These are phyloP conservation scores for Centropyge bicolor DNA, from an alignment of 2,797 vertebrate genomes.

Conservation along the genomic window DNA sequence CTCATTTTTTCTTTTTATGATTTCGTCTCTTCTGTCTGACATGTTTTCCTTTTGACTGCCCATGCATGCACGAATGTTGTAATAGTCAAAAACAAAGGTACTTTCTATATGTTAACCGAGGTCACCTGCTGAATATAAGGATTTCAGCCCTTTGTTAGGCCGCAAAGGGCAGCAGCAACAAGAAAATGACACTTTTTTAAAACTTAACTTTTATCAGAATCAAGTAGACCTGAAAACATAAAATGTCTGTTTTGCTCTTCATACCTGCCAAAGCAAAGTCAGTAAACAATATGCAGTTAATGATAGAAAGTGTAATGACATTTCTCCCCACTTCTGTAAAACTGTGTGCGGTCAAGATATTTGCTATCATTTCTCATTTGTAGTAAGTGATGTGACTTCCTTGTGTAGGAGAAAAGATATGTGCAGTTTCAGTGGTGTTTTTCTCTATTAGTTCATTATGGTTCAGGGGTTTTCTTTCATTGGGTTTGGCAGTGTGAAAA, in stretches of 20 bases:
- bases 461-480: slow-evolving; percentile 44
- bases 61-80: slow-evolving; percentile 48
- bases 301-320: background rate
- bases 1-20: slow-evolving; percentile 64
- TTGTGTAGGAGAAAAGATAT: slow-evolving; percentile 38
- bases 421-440: slow-evolving; percentile 47
- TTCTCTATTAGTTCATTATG: slow-evolving; percentile 53
- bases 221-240: background rate
- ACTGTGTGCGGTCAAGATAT: slow-evolving; percentile 21
- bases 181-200: background rate
- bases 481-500: slow-evolving; percentile 57
- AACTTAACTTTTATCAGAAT: background rate
- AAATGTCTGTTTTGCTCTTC: background rate
- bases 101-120: slow-evolving; percentile 18
- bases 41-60: slow-evolving; percentile 36
- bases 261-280: background rate
- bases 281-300: background rate
- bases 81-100: slow-evolving; percentile 12
- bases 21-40: slow-evolving; percentile 10
- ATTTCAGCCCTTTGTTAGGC: background rate
- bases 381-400: slow-evolving; percentile 56
- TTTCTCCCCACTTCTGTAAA: slow-evolving; percentile 45
- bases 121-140: slow-evolving; percentile 26
- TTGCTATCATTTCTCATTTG: slow-evolving; percentile 28
- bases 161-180: background rate